Conservation (phyloP, 2,113 vertebrate species). For the Ursus arctos region DNA sequence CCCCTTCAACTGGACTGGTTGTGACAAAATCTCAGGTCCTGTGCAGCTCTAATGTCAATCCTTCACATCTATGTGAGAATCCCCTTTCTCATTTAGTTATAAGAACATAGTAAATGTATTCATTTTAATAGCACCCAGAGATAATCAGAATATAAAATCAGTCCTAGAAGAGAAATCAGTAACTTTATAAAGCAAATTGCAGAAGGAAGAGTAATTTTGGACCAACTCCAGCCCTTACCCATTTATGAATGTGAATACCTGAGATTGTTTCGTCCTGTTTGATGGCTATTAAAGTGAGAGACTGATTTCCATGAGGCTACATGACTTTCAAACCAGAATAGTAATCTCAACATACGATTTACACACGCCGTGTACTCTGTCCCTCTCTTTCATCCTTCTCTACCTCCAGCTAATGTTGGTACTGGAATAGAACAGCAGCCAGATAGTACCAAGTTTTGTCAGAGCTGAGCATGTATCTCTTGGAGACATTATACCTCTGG, state of each 20-base stretch:
- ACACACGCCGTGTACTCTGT: not conserved
- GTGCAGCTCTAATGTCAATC: not conserved
- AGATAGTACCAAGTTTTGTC: not conserved
- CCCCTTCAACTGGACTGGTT: not conserved
- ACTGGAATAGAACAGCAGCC: not conserved
- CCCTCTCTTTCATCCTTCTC: not conserved
- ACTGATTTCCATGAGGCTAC: not conserved
- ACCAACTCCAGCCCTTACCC: not conserved
- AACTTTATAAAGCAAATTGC: not conserved
- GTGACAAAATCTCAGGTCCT: not conserved
- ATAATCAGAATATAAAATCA: not conserved
- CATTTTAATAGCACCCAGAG: not conserved
- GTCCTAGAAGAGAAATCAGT: not conserved
- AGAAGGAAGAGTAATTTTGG: not conserved
- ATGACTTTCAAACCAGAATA: not conserved
- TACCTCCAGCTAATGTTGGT: not conserved
- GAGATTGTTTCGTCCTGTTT: not conserved
- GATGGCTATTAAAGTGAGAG: not conserved
- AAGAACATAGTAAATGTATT: not conserved
- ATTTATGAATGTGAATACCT: not conserved
- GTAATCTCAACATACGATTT: not conserved
- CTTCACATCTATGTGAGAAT: not conserved
- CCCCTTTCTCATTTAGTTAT: not conserved
- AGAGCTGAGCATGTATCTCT: not conserved
- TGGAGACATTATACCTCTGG: not conserved